Base-by-base conservation (phyloP, 2,888 invertebrate genomes). In the Hoplodrina blanda region DNA sequence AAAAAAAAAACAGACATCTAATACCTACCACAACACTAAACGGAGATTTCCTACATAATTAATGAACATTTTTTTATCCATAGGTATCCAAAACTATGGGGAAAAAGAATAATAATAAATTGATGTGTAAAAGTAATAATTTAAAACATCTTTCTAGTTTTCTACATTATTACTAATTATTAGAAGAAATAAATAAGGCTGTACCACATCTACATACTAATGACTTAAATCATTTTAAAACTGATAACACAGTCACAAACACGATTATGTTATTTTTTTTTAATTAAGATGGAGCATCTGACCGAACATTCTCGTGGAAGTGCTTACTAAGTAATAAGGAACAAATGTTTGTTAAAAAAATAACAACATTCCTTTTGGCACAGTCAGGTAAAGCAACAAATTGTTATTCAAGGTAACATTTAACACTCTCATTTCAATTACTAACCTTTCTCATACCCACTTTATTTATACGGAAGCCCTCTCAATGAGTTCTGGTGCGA, bases 391-490 rank as follows among this genome's bases (percentile, higher is more conserved):
- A 41, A 41, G 13, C 13, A 41, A 41, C 13, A 11, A 41, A 41
- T 41, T 11, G 37, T 37, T 13, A 46, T 17, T 17, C 46, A 46
- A 15, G 15, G 1, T 46, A 46, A 46, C 46, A 17, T 46, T 46
- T 46, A 5, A 6, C 44, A 46, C 8, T 59, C n/a, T 19, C 7
- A 25, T 30, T 66, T 17, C 15, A 19, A n/a, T 52, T 41, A 8
- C 11, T 15, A 53, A 62, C 44, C 6, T 20, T 33, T 19, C 5
- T 17, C 41, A 41, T 25, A 19, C 19, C 33, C 2, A 19, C 19
- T 15, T 15, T 6, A 30, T 75, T 85, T 84, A 94, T 0, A 94
- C 93, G 15, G 92, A 93, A 33, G 94, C 93, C 59, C 94, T 87
- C 67, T 92, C 92, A 44, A 91, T 87, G 37, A 92, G 89, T 49